These are phyloP conservation scores for Idaea dimidiata DNA, from an alignment of 2,888 invertebrate species.

Conservation along the genomic window DNA sequence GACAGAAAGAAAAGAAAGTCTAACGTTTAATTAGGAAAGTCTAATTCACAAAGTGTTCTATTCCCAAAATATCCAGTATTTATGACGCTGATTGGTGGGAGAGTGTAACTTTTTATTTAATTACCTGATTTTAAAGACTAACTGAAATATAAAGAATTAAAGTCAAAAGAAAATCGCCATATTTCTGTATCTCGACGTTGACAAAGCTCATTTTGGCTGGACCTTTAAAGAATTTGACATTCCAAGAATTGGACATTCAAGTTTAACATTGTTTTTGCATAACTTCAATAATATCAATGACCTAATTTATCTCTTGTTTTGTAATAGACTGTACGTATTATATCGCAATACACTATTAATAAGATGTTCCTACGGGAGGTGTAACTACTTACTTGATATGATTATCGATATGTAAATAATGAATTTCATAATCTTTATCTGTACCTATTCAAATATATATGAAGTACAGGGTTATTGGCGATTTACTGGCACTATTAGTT, in stretches of 20 bases:
- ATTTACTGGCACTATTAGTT: neutral
- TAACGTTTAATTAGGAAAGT: too few relatives aligned
- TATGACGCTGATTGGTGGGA: too few relatives aligned
- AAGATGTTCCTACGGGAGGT: neutral
- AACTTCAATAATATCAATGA: neutral
- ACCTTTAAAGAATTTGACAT: neutral
- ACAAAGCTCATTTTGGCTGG: too few relatives aligned
- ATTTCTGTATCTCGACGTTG: too few relatives aligned
- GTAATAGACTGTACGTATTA: neutral
- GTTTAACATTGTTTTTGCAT: neutral
- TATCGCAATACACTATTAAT: neutral
- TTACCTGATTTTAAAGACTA: too few relatives aligned
- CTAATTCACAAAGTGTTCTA: too few relatives aligned
- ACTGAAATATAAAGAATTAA: too few relatives aligned
- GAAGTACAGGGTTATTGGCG: neutral
- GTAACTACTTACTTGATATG: neutral
- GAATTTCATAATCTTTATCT: neutral
- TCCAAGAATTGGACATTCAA: neutral
- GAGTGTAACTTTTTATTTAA: too few relatives aligned
- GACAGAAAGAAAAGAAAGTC: too few relatives aligned
- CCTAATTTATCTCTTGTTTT: neutral
- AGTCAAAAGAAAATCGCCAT: too few relatives aligned
- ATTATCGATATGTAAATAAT: neutral
- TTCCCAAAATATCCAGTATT: too few relatives aligned
- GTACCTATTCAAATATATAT: neutral